phyloP scores from a whole-genome alignment of 2,888 invertebrate genomes.

The Brenthis daphne region DNA sequence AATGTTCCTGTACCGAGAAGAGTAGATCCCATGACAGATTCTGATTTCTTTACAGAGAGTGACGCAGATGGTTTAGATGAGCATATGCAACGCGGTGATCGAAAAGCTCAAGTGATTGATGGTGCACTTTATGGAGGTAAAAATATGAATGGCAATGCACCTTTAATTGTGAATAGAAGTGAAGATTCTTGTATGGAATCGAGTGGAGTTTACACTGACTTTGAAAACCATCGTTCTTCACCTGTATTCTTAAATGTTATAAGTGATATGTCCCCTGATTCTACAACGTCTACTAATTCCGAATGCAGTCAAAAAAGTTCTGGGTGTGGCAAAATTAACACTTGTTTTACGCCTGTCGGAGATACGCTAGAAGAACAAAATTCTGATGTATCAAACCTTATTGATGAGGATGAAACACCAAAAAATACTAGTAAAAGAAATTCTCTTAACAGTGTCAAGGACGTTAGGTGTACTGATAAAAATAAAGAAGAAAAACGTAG shows the following conservation, averaged over 20 bases:
- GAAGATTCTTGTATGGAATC: slow-evolving; percentile 94
- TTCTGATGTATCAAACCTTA: slow-evolving; percentile 49
- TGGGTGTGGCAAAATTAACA: slow-evolving; percentile 58
- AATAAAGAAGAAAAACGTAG: slow-evolving; percentile 79
- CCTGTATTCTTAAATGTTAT: slow-evolving; percentile 81
- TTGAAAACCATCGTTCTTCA: slow-evolving; percentile 85
- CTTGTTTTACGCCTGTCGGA: slow-evolving; percentile 59
- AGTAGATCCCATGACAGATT: slow-evolving; percentile 94
- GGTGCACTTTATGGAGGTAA: slow-evolving; percentile 93
- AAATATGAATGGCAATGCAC: slow-evolving; percentile 79
- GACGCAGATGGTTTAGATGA: slow-evolving; percentile 93
- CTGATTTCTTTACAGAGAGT: slow-evolving; percentile 94
- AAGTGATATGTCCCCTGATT: slow-evolving; percentile 87
- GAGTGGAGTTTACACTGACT: slow-evolving; percentile 93
- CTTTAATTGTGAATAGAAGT: slow-evolving; percentile 79
- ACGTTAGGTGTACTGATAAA: slow-evolving; percentile 64
- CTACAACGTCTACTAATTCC: slow-evolving; percentile 80
- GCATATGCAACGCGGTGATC: slow-evolving; percentile 86
- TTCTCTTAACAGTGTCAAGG: slow-evolving; percentile 72
- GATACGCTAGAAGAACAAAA: slow-evolving; percentile 57
- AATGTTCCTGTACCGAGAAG: slow-evolving; percentile 85
- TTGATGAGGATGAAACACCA: slow-evolving; percentile 62
- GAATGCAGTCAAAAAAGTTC: slow-evolving; percentile 78
- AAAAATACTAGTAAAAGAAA: slow-evolving; percentile 73
- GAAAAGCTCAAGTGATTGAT: slow-evolving; percentile 92